phyloP scores from a whole-genome alignment of 2,113 vertebrate genomes.

The Ivindomyrus marchei region DNA sequence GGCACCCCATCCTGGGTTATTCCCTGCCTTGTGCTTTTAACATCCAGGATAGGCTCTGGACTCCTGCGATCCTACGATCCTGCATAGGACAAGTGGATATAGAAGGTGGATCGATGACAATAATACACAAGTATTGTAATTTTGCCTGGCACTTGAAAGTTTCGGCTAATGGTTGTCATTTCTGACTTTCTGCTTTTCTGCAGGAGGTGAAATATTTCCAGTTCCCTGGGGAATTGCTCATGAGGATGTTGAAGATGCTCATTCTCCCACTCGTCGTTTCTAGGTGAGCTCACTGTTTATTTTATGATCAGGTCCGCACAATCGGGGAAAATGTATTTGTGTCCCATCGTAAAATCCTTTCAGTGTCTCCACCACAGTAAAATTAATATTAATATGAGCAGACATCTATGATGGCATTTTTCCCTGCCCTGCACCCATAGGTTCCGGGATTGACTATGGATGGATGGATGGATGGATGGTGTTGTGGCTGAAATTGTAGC shows the following conservation, averaged over 20 bases:
- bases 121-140: neutral
- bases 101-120: neutral
- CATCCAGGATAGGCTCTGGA: neutral
- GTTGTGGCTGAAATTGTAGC: neutral
- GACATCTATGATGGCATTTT: neutral
- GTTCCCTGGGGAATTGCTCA: conserved; percentile 89
- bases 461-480: neutral
- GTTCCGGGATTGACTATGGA: neutral
- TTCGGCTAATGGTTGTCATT: neutral
- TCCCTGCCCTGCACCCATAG: neutral
- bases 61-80: neutral
- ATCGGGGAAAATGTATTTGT: neutral
- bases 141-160: neutral
- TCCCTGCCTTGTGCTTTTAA: neutral
- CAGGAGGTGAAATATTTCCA: conserved; percentile 96
- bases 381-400: neutral
- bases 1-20: neutral
- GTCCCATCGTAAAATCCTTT: neutral
- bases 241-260: conserved; percentile 97
- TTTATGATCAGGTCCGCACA: neutral
- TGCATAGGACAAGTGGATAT: neutral
- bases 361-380: neutral
- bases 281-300: conserved; percentile 64
- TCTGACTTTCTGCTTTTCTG: conserved; percentile 31
- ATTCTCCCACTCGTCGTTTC: conserved; percentile 91